Evolutionary conservation across 1,140 invertebrate genomes (phyloP).

Genomic region (Eueides isabella): DNA sequence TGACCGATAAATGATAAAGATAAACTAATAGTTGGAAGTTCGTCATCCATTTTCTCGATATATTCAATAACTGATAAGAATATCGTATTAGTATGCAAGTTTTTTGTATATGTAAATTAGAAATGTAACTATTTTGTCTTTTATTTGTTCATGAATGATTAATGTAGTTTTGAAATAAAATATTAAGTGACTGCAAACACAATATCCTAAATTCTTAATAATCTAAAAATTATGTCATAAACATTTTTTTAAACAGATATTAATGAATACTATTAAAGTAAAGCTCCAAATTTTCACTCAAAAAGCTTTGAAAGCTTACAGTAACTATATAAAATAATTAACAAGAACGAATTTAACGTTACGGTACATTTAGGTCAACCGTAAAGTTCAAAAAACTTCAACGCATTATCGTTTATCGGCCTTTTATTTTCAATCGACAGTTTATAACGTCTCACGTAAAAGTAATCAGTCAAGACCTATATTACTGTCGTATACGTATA

Average conservation of each 20-base stretch:
- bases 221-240: background rate
- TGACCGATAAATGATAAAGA: slow-evolving; percentile 2
- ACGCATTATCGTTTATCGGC: slow-evolving; percentile 20
- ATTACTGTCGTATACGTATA: background rate
- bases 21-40: background rate
- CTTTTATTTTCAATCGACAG: slow-evolving; percentile 16
- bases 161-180: background rate
- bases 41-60: background rate
- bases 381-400: slow-evolving; percentile 19
- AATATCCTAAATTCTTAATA: background rate
- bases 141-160: background rate
- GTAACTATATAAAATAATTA: slow-evolving; percentile 15
- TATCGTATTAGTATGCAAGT: background rate
- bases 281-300: background rate
- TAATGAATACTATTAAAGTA: background rate
- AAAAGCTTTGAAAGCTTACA: background rate
- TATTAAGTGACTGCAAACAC: background rate
- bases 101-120: background rate
- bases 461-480: background rate
- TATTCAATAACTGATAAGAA: background rate
- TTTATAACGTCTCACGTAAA: background rate
- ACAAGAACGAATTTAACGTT: slow-evolving; percentile 12
- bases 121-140: background rate
- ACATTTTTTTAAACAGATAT: background rate
- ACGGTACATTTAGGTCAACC: slow-evolving; percentile 29